Evolutionary conservation across 92 coral and sea anemone species (phyloP).

Genomic region (Bergia sp.): DNA sequence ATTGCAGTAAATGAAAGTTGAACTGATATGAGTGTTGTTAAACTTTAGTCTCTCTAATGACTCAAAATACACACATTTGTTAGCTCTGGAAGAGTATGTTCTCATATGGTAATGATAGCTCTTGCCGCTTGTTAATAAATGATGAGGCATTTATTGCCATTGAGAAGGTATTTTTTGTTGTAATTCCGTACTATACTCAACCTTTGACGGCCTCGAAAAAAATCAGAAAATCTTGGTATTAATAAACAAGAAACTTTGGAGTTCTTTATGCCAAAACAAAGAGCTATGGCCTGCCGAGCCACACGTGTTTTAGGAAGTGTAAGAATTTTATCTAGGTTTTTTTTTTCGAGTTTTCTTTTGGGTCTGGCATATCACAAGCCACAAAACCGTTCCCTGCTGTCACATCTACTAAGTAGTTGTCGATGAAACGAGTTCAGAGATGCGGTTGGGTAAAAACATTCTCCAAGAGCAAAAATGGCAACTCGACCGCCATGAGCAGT

Average conservation of each 20-base stretch:
- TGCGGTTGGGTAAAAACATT: neutral
- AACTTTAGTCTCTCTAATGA: constrained; percentile 26
- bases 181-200: constrained; percentile 13
- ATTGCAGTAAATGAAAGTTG: constrained; percentile 5
- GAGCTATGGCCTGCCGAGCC: neutral
- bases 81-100: constrained; percentile 32
- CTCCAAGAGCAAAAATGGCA: neutral
- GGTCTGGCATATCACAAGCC: neutral
- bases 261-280: neutral
- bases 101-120: constrained; percentile 54
- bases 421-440: neutral
- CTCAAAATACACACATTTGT: constrained; percentile 22
- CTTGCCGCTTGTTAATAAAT: constrained; percentile 70
- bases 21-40: neutral
- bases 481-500: neutral
- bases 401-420: neutral
- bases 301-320: neutral
- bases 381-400: neutral
- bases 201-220: neutral
- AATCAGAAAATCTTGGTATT: neutral
- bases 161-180: neutral
- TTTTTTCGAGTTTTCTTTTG: too few relatives aligned
- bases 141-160: constrained; percentile 36
- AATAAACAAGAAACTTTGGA: neutral
- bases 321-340: neutral